Evolutionary conservation across 1,140 invertebrate genomes (phyloP).

Genomic region (Saxidomus purpurata): DNA sequence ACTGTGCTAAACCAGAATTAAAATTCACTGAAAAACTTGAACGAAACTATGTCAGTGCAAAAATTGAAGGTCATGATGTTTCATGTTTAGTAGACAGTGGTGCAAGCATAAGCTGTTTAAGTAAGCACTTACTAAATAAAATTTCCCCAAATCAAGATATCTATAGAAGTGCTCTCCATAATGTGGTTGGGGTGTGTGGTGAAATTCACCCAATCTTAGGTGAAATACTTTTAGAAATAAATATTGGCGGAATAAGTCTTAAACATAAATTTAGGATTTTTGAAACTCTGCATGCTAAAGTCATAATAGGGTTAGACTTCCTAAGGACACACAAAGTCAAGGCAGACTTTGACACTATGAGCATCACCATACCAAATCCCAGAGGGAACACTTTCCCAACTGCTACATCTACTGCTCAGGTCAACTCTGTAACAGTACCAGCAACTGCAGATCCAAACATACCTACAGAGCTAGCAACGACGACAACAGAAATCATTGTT

Average conservation of each 20-base stretch:
- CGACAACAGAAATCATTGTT: not conserved
- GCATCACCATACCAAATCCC: not conserved
- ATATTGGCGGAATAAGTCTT: not conserved
- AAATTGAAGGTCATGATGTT: not conserved
- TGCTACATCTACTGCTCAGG: not conserved
- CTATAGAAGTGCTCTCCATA: not conserved
- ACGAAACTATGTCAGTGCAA: not conserved
- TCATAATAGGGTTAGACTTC: not conserved
- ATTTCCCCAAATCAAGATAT: not conserved
- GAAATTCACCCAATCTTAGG: not conserved
- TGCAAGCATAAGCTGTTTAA: not conserved
- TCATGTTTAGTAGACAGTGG: not conserved
- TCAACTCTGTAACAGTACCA: not conserved
- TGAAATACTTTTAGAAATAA: not conserved
- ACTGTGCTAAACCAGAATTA: not conserved
- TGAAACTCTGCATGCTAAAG: not conserved
- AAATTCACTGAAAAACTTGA: not conserved
- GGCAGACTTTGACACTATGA: not conserved
- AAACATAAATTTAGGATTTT: not conserved
- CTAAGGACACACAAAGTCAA: not conserved
- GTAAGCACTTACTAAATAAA: not conserved
- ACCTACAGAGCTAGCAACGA: not conserved
- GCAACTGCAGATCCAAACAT: not conserved
- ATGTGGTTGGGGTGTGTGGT: not conserved
- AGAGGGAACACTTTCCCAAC: too few relatives aligned